phyloP scores from a whole-genome alignment of 2,797 vertebrate genomes.

The Rhinoraja longicauda region DNA sequence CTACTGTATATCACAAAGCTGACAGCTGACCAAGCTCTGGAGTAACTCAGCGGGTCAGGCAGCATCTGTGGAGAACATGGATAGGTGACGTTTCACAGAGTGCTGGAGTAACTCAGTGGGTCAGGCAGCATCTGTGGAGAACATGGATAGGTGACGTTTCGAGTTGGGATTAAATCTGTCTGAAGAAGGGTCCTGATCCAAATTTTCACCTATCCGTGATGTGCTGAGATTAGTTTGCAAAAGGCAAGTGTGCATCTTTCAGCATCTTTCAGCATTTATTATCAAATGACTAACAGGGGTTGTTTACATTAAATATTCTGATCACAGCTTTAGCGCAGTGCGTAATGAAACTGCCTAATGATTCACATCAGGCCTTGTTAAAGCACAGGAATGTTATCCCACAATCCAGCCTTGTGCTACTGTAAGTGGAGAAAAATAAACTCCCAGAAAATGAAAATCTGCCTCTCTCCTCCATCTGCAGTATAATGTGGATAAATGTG shows the following conservation, averaged over 20 bases:
- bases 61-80: no score
- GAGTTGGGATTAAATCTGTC: no score
- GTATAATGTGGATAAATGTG: no score
- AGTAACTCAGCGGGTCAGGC: no score
- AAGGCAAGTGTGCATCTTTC: background rate
- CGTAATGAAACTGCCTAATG: background rate
- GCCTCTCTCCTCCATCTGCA: no score
- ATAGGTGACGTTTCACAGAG: no score
- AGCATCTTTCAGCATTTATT: background rate
- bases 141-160: no score
- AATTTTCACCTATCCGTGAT: background rate
- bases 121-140: no score
- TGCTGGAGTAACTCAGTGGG: no score
- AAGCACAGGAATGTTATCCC: background rate
- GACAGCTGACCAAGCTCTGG: no score
- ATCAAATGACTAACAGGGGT: background rate
- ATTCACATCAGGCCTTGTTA: background rate
- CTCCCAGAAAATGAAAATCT: background rate
- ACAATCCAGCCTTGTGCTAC: background rate
- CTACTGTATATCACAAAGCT: no score
- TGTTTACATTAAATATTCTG: background rate
- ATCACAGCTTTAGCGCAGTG: background rate
- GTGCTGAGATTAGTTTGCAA: background rate
- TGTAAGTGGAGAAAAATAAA: background rate
- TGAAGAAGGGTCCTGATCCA: no score